These are phyloP conservation scores for Semnornis frantzii DNA, from an alignment of 2,113 vertebrate genomes.

Conservation along the genomic window DNA sequence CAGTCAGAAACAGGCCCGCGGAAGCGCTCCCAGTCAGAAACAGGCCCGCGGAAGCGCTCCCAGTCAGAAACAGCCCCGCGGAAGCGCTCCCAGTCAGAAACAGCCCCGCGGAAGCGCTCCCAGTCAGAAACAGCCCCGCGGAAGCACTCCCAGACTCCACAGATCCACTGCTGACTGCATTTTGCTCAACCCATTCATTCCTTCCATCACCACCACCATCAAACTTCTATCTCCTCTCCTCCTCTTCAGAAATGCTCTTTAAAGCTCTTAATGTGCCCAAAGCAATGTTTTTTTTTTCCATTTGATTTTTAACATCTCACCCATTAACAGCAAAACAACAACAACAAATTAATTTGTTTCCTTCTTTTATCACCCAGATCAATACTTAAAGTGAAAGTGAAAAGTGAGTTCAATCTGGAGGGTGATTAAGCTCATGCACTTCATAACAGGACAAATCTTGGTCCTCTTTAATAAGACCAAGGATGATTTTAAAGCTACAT, in stretches of 20 bases:
- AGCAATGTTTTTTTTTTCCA: background rate
- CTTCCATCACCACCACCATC: background rate
- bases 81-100: background rate
- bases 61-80: background rate
- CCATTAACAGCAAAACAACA: background rate
- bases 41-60: background rate
- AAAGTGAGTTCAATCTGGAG: background rate
- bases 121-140: background rate
- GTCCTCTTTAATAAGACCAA: constrained; percentile 30
- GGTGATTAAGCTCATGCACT: background rate
- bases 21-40: background rate
- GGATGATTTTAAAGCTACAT: background rate
- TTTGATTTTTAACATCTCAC: background rate
- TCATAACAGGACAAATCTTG: constrained; percentile 9
- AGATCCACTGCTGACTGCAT: background rate
- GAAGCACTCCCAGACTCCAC: background rate
- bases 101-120: too few species aligned
- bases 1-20: background rate
- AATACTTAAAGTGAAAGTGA: background rate
- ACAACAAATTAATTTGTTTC: background rate
- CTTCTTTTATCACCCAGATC: background rate
- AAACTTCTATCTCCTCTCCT: background rate
- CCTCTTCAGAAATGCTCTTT: background rate
- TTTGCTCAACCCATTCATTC: background rate
- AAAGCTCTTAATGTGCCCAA: background rate